Evolutionary conservation across 2,888 invertebrate species (phyloP).

Genomic region (Spodoptera picta): DNA sequence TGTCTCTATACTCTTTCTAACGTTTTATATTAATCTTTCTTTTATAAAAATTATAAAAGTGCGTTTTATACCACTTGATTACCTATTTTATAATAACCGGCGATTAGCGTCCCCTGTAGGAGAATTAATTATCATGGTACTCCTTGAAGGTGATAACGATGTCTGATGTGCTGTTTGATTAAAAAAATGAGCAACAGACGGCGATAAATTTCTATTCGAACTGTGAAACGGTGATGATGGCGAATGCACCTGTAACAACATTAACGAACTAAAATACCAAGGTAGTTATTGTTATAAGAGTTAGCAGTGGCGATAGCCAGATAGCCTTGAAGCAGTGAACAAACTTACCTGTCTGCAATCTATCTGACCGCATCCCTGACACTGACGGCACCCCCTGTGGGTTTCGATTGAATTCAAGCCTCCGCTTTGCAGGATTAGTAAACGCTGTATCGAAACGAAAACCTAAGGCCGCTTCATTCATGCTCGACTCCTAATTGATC

Average conservation of each 20-base stretch:
- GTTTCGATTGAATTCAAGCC: too few species aligned
- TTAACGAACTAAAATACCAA: neutral
- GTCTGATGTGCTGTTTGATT: slow-evolving; percentile 76
- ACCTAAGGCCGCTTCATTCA: neutral
- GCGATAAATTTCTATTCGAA: slow-evolving; percentile 74
- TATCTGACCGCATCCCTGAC: too few species aligned
- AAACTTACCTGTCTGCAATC: too few species aligned
- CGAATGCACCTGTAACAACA: slow-evolving; percentile 61
- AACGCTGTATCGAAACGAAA: too few species aligned
- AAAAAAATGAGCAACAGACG: slow-evolving; percentile 83
- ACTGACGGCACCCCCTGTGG: too few species aligned
- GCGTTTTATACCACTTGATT: neutral
- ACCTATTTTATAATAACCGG: slow-evolving; percentile 18
- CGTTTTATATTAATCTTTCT: neutral
- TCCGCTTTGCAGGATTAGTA: too few species aligned
- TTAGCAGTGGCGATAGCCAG: too few species aligned
- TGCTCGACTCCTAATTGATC: neutral
- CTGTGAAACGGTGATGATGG: slow-evolving; percentile 57
- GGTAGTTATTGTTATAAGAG: too few species aligned
- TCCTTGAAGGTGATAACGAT: slow-evolving; percentile 72
- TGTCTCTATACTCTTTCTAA: too few species aligned
- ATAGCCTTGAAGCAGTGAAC: too few species aligned
- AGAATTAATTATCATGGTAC: slow-evolving; percentile 53
- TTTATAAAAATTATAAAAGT: neutral
- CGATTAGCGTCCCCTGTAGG: slow-evolving; percentile 53